Evolutionary conservation across 2,888 invertebrate species (phyloP).

Genomic region (Sphinx pinastri): DNA sequence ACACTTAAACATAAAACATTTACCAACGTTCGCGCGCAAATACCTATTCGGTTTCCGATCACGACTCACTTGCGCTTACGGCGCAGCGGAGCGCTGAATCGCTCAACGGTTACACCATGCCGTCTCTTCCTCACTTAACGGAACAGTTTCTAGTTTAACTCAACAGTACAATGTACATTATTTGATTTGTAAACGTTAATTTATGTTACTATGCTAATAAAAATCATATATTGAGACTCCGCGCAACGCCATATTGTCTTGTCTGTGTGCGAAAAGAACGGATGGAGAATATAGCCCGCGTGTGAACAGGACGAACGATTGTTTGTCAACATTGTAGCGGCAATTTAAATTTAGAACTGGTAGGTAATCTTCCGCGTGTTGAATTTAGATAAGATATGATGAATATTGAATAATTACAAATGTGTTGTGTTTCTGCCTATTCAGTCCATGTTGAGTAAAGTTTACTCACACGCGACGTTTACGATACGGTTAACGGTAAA

Average conservation of each 20-base stretch:
- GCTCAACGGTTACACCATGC: conserved; percentile 19
- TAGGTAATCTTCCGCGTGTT: conserved; percentile 40
- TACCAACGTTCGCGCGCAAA: background rate
- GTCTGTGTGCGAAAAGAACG: conserved; percentile 27
- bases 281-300: background rate
- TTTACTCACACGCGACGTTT: conserved; percentile 15
- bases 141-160: conserved; percentile 5
- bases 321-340: conserved; percentile 68
- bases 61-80: conserved; percentile 10
- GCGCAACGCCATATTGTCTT: conserved; percentile 34
- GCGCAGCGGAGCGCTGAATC: background rate
- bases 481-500: conserved; percentile 5
- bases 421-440: background rate
- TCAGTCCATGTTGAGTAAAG: conserved; percentile 1
- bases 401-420: conserved; percentile 5
- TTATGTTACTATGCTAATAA: conserved; percentile 35
- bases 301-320: conserved; percentile 46
- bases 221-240: conserved; percentile 37
- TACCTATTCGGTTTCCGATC: conserved; percentile 13
- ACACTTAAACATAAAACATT: background rate
- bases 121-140: conserved; percentile 15
- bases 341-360: conserved; percentile 61
- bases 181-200: conserved; percentile 8
- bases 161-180: conserved; percentile 18
- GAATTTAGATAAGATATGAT: conserved; percentile 22